Percentiles rank a stretch among this genome's conserved stretches.
Evolutionary conservation across 2,797 vertebrate species (phyloP).

Genomic region (Distichodus sexfasciatus): DNA sequence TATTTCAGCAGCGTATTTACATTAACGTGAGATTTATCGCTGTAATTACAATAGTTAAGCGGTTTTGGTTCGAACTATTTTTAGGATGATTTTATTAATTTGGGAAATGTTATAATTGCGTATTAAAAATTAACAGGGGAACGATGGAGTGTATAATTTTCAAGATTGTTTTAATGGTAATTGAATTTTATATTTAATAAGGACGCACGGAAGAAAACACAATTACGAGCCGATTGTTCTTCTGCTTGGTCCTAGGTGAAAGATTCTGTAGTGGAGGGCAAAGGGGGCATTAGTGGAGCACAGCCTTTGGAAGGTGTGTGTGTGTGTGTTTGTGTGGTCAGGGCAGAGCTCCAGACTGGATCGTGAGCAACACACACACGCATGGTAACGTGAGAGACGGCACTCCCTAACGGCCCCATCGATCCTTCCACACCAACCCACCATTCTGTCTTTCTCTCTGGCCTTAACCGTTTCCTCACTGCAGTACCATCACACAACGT

Average conservation of each 20-base stretch:
- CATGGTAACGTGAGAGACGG: conserved; percentile 56
- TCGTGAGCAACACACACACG: conserved; percentile 35
- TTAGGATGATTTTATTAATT: background rate
- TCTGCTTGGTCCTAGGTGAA: background rate
- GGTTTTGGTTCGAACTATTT: background rate
- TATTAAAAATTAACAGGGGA: background rate
- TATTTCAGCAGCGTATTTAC: conserved; percentile 2
- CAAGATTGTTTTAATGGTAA: background rate
- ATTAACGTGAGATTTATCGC: background rate
- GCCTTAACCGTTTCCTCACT: conserved; percentile 17
- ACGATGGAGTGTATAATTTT: background rate
- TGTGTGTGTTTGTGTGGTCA: no score
- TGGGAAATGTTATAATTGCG: background rate
- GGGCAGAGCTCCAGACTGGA: conserved; percentile 51
- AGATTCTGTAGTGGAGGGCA: background rate
- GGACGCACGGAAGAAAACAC: no score
- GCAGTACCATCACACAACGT: background rate
- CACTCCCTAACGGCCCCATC: conserved; percentile 49
- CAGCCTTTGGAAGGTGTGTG: conserved; percentile 25
- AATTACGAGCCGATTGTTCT: no score
- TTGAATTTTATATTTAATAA: background rate
- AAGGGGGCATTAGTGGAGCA: conserved; percentile 11
- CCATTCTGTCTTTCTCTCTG: conserved; percentile 21
- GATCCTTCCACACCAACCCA: conserved; percentile 46
- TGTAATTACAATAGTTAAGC: background rate